Evolutionary conservation across 2,888 invertebrate species (phyloP).

Genomic region (Maniola hyperantus): DNA sequence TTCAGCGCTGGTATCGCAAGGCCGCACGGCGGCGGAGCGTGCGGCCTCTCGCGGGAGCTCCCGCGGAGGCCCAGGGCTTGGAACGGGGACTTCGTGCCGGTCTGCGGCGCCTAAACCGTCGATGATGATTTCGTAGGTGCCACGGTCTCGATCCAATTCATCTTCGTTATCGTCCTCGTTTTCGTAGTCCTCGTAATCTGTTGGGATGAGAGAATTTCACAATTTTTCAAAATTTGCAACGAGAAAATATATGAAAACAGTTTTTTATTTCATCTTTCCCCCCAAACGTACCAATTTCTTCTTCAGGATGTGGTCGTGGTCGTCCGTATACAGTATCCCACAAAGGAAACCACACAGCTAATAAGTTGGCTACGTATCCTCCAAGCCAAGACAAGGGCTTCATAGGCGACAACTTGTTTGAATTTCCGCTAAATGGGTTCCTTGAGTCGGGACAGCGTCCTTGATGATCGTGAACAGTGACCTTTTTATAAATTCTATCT

Average conservation of each 20-base stretch:
- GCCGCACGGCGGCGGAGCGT: conserved; percentile 84
- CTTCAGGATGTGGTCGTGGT: conserved; percentile 74
- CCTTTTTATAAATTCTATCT: conserved; percentile 94
- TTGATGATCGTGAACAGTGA: conserved; percentile 94
- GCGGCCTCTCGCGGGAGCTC: conserved; percentile 81
- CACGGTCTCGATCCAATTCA: conserved; percentile 64
- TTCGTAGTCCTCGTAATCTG: conserved; percentile 76
- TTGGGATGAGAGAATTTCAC: background rate
- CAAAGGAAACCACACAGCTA: conserved; percentile 77
- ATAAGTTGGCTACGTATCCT: conserved; percentile 76
- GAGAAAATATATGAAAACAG: no score
- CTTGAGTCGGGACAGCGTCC: conserved; percentile 90
- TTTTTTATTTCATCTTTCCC: background rate
- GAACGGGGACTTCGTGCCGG: conserved; percentile 60
- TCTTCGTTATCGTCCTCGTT: conserved; percentile 68
- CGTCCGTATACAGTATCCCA: conserved; percentile 67
- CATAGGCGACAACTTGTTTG: conserved; percentile 67
- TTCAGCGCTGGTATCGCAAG: conserved; percentile 94
- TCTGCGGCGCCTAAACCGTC: conserved; percentile 69
- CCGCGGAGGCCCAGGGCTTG: conserved; percentile 56
- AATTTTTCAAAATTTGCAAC: no score
- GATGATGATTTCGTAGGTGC: conserved; percentile 76
- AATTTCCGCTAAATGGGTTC: conserved; percentile 84
- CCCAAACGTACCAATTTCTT: conserved; percentile 70
- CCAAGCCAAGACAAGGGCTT: conserved; percentile 81